Evolutionary conservation across 2,113 vertebrate species (phyloP), one percentile per base, ranked within the genome.

Genomic region (Mesoclemmys tuberculata): DNA sequence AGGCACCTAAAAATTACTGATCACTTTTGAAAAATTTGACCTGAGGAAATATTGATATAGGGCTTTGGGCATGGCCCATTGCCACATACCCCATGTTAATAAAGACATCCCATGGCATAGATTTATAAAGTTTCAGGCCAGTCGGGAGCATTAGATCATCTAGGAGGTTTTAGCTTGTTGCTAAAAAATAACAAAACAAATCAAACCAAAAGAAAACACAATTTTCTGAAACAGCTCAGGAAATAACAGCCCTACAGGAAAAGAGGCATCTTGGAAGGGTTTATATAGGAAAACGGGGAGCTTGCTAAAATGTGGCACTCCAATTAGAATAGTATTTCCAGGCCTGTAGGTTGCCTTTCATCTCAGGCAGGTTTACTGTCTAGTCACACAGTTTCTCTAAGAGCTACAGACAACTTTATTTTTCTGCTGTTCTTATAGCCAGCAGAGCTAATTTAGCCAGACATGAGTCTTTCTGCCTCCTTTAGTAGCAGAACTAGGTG

Each of bases 311-410:
- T 14, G 8, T 16, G 61, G 31, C 35, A 35, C 31, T 3, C 61
- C 6, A 8, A 21, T 68, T 68, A 35, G 18, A 68, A 68, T 3
- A 10, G 18, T 38, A 68, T 68, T 85, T 38, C 29, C 56, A 58
- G 24, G n/a, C 64, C 86, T 82, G 52, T 83, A 61, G 26, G 75
- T 87, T 84, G 89, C 46, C 88, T 85, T 84, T 89, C 51, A 87
- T 61, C 89, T 93, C 92, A 88, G 58, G 48, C 29, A 92, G 92
- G 90, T 80, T 82, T 93, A 75, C 41, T 64, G 19, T 75, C 84
- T 51, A 74, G 19, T 93, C 85, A 74, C 2, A 1, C 29, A 4
- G 52, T 94, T 90, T 74, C 64, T 93, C 71, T 75, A 78, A 94
- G 35, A 88, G 29, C n/a, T 89, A 68, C 58, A 78, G 84, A 26